These are phyloP conservation scores for Staurois parvus DNA, from an alignment of 2,797 vertebrate species.

Conservation along the genomic window DNA sequence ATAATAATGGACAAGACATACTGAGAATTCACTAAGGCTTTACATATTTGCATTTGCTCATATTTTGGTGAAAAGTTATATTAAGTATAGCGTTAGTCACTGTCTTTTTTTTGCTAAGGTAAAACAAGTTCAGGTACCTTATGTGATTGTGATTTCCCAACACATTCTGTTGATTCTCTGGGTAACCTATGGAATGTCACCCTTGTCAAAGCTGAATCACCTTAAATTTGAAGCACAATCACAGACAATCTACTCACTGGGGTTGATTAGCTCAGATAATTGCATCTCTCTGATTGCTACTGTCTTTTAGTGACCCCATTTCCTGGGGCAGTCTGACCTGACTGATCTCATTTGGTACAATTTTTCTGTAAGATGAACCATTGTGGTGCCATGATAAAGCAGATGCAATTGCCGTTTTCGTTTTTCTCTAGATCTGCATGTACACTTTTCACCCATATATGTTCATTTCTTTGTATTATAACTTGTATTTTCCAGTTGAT, in stretches of 20 bases:
- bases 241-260: slow-evolving; percentile 18
- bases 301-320: slow-evolving; percentile 52
- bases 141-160: background rate
- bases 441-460: background rate
- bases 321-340: slow-evolving; percentile 47
- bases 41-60: too few relatives aligned
- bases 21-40: too few relatives aligned
- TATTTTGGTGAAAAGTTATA: too few relatives aligned
- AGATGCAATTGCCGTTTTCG: background rate
- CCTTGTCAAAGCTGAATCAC: background rate
- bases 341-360: slow-evolving; percentile 48
- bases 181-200: background rate
- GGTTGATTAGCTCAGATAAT: slow-evolving; percentile 43
- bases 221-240: slow-evolving; percentile 24
- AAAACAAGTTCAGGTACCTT: background rate
- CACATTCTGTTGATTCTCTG: background rate
- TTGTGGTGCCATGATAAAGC: slow-evolving; percentile 32
- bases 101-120: background rate
- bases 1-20: too few relatives aligned
- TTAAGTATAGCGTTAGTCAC: background rate
- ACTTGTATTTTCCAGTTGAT: background rate
- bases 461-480: background rate
- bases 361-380: slow-evolving; percentile 21
- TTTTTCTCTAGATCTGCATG: background rate
- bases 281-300: slow-evolving; percentile 39